Conservation (phyloP, 1,140 invertebrate genomes). For the Thaumetopoea pityocampa region DNA sequence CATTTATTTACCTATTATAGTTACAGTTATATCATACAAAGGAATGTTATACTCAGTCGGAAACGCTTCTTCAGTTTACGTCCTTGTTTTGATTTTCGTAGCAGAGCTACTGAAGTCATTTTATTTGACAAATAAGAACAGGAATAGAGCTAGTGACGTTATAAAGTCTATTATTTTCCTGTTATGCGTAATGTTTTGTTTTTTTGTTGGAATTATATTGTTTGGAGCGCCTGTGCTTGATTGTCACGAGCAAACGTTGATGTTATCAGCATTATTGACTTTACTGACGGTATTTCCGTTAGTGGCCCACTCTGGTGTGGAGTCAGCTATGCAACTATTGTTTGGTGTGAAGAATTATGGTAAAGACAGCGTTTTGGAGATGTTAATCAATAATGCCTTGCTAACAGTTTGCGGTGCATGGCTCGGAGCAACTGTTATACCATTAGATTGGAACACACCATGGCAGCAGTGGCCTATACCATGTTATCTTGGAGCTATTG, state of each 20-base stretch:
- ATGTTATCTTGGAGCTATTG: conserved; percentile 82
- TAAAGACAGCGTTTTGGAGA: conserved; percentile 74
- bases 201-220: conserved; percentile 81
- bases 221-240: conserved; percentile 84
- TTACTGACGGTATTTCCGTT: conserved; percentile 81
- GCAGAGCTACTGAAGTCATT: conserved; percentile 61
- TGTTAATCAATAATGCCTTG: conserved; percentile 78
- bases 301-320: conserved; percentile 78
- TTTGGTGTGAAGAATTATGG: conserved; percentile 69
- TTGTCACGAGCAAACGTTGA: conserved; percentile 82
- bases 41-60: conserved; percentile 65
- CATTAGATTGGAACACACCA: conserved; percentile 93
- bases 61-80: conserved; percentile 57
- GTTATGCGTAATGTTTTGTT: conserved; percentile 62
- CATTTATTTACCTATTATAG: conserved; percentile 64
- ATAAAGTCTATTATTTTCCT: conserved; percentile 48
- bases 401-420: conserved; percentile 88
- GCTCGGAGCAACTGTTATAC: conserved; percentile 91
- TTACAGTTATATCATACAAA: conserved; percentile 62
- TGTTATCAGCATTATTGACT: conserved; percentile 81
- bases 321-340: conserved; percentile 75
- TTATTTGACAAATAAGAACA: conserved; percentile 47
- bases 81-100: conserved; percentile 55
- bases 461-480: conserved; percentile 93
- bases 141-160: conserved; percentile 46